phyloP scores from a whole-genome alignment of 2,113 vertebrate genomes.

The Isichthys henryi region DNA sequence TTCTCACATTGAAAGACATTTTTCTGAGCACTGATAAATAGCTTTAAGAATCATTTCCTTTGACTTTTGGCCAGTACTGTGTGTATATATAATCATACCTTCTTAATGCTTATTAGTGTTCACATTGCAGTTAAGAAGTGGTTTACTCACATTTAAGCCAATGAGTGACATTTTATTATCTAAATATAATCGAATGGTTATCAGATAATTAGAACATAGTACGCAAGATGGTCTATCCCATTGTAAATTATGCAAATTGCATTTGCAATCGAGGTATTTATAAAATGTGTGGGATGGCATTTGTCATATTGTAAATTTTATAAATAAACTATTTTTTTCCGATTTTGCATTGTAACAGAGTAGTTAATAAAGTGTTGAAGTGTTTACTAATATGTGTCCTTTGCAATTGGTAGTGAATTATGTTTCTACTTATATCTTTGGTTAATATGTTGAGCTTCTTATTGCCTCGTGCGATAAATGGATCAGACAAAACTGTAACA shows the following conservation, averaged over 20 bases:
- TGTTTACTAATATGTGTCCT: neutral
- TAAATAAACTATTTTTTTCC: conserved; percentile 20
- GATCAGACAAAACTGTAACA: neutral
- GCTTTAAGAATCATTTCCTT: neutral
- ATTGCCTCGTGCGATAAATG: neutral
- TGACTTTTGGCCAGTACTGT: neutral
- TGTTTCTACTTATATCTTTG: neutral
- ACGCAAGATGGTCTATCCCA: neutral
- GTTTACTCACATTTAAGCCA: neutral
- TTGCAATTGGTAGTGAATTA: neutral
- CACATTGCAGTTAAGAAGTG: neutral
- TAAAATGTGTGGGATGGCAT: neutral
- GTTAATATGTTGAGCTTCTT: neutral
- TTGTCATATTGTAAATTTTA: conserved; percentile 15
- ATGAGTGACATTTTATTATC: neutral
- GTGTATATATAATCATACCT: neutral
- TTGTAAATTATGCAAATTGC: conserved; percentile 1
- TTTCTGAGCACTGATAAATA: neutral
- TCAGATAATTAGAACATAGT: neutral
- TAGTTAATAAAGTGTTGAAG: conserved; percentile 11
- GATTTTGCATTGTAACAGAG: neutral
- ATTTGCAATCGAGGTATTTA: conserved; percentile 5
- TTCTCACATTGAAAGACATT: neutral
- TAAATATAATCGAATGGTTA: neutral
- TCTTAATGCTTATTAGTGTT: neutral